Conservation (phyloP, 1,140 invertebrate genomes). For the Temnothorax curvispinosus region DNA sequence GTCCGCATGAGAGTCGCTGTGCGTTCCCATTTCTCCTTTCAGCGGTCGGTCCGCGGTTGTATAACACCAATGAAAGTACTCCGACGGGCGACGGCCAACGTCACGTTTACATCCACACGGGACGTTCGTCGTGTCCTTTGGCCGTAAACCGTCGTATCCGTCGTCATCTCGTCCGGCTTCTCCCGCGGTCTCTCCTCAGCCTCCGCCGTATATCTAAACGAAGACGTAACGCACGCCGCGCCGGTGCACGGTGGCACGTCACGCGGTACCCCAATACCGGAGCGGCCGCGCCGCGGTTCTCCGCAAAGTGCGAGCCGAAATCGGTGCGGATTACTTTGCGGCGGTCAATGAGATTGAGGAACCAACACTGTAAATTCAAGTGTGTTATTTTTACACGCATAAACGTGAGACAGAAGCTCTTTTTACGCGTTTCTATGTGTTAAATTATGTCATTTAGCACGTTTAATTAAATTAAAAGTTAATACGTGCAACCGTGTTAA, state of each 20-base stretch:
- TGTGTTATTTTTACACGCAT: no score
- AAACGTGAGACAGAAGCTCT: no score
- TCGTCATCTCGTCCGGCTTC: constrained; percentile 26
- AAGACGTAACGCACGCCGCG: constrained; percentile 10
- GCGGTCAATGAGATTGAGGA: not conserved
- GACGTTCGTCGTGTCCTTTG: constrained; percentile 32
- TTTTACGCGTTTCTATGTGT: no score
- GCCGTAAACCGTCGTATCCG: constrained; percentile 60
- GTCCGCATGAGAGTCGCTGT: constrained; percentile 74
- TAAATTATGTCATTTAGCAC: no score
- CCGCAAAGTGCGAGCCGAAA: not conserved
- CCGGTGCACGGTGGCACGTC: no score
- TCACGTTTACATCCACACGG: constrained; percentile 61
- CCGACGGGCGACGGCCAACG: constrained; percentile 67
- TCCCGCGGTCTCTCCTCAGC: constrained; percentile 16
- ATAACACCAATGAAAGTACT: constrained; percentile 83
- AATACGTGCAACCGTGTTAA: no score
- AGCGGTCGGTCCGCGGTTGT: constrained; percentile 78
- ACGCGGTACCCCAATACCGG: constrained; percentile 17
- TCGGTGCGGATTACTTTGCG: not conserved
- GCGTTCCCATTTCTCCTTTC: constrained; percentile 81
- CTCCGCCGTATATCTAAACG: constrained; percentile 43
- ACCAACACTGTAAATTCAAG: no score
- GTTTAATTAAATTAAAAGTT: no score
- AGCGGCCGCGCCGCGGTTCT: not conserved